phyloP scores from a whole-genome alignment of 2,888 invertebrate species.

The Melinaea marsaeus region DNA sequence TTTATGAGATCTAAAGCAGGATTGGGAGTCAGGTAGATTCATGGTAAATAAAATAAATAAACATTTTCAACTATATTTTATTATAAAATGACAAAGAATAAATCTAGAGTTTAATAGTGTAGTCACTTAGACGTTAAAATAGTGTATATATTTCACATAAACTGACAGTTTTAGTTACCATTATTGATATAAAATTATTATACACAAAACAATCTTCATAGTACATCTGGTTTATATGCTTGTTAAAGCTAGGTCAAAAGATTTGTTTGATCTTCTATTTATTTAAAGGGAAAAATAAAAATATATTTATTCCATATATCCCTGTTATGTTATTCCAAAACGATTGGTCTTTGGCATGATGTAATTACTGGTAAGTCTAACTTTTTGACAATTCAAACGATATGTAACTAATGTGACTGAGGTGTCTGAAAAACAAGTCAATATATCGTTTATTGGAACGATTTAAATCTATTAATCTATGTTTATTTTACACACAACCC shows the following conservation, averaged over 20 bases:
- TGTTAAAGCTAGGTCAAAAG: conserved; percentile 57
- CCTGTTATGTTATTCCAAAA: conserved; percentile 69
- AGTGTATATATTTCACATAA: conserved; percentile 65
- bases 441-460: conserved; percentile 54
- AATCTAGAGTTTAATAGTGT: conserved; percentile 81
- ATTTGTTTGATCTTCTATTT: conserved; percentile 38
- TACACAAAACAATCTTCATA: conserved; percentile 58
- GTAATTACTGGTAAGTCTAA: conserved; percentile 56
- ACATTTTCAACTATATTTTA: conserved; percentile 78
- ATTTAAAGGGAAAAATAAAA: conserved; percentile 58
- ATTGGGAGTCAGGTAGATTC: not conserved
- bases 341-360: conserved; percentile 74
- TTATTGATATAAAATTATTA: conserved; percentile 51
- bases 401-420: conserved; percentile 27
- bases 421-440: conserved; percentile 44
- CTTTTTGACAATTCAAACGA: conserved; percentile 42
- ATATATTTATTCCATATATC: conserved; percentile 56
- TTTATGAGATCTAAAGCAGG: not conserved
- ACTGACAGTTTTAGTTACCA: conserved; percentile 48
- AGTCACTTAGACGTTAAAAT: conserved; percentile 72
- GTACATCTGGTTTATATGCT: conserved; percentile 53
- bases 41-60: conserved; percentile 16
- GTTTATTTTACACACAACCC: conserved; percentile 78
- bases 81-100: conserved; percentile 86
- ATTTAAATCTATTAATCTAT: conserved; percentile 72